Conservation (phyloP, 2,113 vertebrate species). For the Paramisgurnus dabryanus region DNA sequence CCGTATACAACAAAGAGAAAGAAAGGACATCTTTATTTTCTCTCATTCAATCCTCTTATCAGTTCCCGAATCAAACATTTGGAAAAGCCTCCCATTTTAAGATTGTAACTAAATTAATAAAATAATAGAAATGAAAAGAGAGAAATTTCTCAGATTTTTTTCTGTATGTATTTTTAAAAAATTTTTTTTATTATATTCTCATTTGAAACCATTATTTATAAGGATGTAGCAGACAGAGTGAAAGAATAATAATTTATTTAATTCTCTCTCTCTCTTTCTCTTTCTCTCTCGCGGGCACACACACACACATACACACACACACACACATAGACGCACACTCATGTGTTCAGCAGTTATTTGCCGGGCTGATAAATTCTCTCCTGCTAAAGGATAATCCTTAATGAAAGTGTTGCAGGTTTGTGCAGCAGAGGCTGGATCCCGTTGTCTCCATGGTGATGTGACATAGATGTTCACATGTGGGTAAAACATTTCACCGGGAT, state of each 20-base stretch:
- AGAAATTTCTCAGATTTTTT: not conserved
- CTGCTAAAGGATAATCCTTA: slow-evolving; percentile 53
- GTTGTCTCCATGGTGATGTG: slow-evolving; percentile 55
- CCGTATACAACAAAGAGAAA: slow-evolving; percentile 16
- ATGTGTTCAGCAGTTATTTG: slow-evolving; percentile 36
- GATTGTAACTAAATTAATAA: not conserved
- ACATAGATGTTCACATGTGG: slow-evolving; percentile 46
- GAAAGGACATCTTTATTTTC: not conserved
- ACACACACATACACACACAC: not conserved
- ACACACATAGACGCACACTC: slow-evolving; percentile 18
- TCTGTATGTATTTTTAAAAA: too few relatives aligned
- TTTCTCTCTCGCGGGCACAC: not conserved
- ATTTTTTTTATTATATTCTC: not conserved
- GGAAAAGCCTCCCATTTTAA: too few relatives aligned
- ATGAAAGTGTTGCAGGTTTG: slow-evolving; percentile 47
- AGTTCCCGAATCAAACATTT: too few relatives aligned
- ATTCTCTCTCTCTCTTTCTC: not conserved
- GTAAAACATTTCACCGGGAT: slow-evolving; percentile 35
- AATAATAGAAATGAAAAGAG: not conserved
- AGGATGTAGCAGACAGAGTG: slow-evolving; percentile 11
- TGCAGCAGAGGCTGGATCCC: slow-evolving; percentile 38
- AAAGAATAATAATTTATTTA: slow-evolving; percentile 29
- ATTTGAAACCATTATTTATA: slow-evolving; percentile 16
- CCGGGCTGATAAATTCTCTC: slow-evolving; percentile 31
- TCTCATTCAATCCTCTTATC: not conserved